phyloP scores from a whole-genome alignment of 2,888 invertebrate species.

The Gnatocerus cornutus region DNA sequence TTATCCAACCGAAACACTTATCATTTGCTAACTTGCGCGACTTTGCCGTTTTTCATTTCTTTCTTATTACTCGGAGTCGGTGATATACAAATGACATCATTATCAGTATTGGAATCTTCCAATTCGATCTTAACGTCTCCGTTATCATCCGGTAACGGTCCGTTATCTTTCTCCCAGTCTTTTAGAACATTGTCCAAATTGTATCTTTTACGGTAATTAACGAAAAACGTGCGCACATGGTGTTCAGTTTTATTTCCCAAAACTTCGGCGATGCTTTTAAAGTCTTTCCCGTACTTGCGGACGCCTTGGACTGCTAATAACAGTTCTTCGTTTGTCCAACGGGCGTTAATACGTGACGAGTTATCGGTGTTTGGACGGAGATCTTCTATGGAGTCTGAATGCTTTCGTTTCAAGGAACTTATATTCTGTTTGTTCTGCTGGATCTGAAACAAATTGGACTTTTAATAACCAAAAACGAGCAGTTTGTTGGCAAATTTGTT shows the following conservation, averaged over 20 bases:
- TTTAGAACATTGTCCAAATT: constrained; percentile 90
- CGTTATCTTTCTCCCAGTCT: constrained; percentile 88
- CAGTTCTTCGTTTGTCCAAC: constrained; percentile 94
- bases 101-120: constrained; percentile 62
- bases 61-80: constrained; percentile 72
- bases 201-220: constrained; percentile 89
- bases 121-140: constrained; percentile 61
- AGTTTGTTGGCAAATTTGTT: no score
- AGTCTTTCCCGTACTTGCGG: constrained; percentile 89
- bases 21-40: constrained; percentile 63
- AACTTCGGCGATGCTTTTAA: constrained; percentile 94
- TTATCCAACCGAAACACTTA: constrained; percentile 52
- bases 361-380: constrained; percentile 67
- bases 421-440: constrained; percentile 96
- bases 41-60: constrained; percentile 64
- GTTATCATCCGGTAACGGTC: constrained; percentile 67
- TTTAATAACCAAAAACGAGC: no score
- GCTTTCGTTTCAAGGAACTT: constrained; percentile 89
- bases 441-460: constrained; percentile 77
- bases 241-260: constrained; percentile 96
- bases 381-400: constrained; percentile 71
- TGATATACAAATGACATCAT: constrained; percentile 70
- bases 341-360: constrained; percentile 80
- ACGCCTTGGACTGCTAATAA: constrained; percentile 92
- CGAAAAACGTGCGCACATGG: constrained; percentile 93